These are phyloP conservation scores for Ormia ochracea DNA, from an alignment of 2,888 invertebrate species.

Conservation along the genomic window DNA sequence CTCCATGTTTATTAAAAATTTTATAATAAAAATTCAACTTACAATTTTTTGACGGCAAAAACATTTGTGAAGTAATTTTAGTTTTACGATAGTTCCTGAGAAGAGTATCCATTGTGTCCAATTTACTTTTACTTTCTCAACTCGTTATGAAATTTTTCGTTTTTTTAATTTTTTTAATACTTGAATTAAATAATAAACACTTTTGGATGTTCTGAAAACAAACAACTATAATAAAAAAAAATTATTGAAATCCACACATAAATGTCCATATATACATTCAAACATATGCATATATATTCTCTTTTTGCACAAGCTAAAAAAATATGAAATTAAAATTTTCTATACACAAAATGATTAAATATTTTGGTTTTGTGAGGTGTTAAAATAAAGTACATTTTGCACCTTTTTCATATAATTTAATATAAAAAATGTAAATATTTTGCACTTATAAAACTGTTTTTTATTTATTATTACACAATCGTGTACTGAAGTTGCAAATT, in stretches of 20 bases:
- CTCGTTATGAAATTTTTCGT: neutral
- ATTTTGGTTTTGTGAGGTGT: too few species aligned
- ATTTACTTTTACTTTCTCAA: neutral
- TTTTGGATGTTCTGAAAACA: neutral
- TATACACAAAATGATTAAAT: too few species aligned
- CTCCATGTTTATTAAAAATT: too few species aligned
- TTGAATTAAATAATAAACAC: neutral
- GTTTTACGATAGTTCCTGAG: constrained; percentile 37
- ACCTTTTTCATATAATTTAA: too few species aligned
- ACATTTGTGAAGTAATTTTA: constrained; percentile 33
- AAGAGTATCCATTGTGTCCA: constrained; percentile 43
- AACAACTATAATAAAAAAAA: neutral
- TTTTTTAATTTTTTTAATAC: neutral
- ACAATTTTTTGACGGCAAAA: constrained; percentile 45
- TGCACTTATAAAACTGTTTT: neutral
- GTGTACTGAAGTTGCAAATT: constrained; percentile 42
- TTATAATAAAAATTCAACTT: too few species aligned
- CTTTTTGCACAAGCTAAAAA: too few species aligned
- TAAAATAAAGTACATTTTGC: too few species aligned
- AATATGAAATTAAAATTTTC: too few species aligned
- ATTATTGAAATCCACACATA: neutral
- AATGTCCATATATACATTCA: too few species aligned
- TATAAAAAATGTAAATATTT: neutral
- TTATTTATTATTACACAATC: constrained; percentile 57
- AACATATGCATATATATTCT: too few species aligned